Base-by-base conservation (phyloP, 2,888 invertebrate species). In the Tenthredo mesomela region DNA sequence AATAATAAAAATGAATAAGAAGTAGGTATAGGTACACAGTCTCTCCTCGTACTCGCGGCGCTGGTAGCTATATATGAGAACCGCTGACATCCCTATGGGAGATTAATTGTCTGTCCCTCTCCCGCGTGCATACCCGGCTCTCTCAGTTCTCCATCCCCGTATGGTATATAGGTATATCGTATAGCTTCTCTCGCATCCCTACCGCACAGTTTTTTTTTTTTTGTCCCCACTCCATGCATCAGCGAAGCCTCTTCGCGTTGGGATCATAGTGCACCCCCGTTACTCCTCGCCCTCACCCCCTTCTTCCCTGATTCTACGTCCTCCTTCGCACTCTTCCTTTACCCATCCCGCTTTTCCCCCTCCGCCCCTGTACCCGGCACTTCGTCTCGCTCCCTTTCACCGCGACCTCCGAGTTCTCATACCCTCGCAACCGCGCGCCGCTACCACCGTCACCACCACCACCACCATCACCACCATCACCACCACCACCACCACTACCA, bases 241-340 rank as follows among this genome's bases (percentile, higher is more conserved):
- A 86, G 84, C 86, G 86, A 86, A 88, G 61, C 84, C 43, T 84
- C 77, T 67, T 84, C 85, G 84, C 86, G 88, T 87, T 86, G 88
- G 89, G 90, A 90, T 90, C 89, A 90, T 90, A 87, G 87, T 87
- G 88, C 89, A 86, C 85, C 85, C 85, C 80, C 86, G 86, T 71
- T 84, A 82, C 33, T 85, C 84, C 83, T 82, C 83, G 84, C 85
- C 85, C 86, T 86, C 85, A 61, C 77, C 83, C 85, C 85, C 29
- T 84, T 86, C 85, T 86, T 87, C 73, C 29, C 18, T 21, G 10
- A 43, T 43, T 47, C 47, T 21, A 21, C 84, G 40, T 78, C 54
- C 77, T 75, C 77, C 58, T 25, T 54, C 77, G 37, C 78, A 25
- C 61, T 43, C 40, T 54, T 43, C 67, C 47, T 43, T 25, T 12